Percentiles rank a stretch among this genome's conserved stretches.
Evolutionary conservation across 2,888 invertebrate species (phyloP).

Genomic region (Watsonalla cultraria): DNA sequence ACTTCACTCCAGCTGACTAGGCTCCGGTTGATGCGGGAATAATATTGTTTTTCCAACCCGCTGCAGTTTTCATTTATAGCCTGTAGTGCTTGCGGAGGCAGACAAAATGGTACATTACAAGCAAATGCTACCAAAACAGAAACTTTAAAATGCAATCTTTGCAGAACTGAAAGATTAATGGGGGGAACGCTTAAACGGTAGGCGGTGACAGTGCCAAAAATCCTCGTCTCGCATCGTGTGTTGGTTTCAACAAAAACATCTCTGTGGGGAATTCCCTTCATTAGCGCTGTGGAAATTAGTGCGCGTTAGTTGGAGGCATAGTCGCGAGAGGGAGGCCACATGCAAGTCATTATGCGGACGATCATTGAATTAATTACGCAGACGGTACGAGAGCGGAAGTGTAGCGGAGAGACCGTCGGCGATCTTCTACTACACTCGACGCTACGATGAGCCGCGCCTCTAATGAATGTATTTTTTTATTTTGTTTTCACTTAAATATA

Average conservation of each 20-base stretch:
- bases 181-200: conserved; percentile 57
- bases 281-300: conserved; percentile 66
- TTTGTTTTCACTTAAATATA: conserved; percentile 17
- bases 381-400: conserved; percentile 52
- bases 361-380: conserved; percentile 74
- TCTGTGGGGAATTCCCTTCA: conserved; percentile 58
- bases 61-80: conserved; percentile 39
- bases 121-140: conserved; percentile 59
- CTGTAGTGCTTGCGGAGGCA: conserved; percentile 18
- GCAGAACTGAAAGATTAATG: conserved; percentile 66
- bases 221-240: conserved; percentile 40
- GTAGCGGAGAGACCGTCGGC: conserved; percentile 28
- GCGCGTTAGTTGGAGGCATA: conserved; percentile 58
- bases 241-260: conserved; percentile 57
- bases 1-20: conserved; percentile 14
- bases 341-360: conserved; percentile 75
- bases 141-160: conserved; percentile 73
- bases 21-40: conserved; percentile 23
- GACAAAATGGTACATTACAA: conserved; percentile 52
- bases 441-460: conserved; percentile 20
- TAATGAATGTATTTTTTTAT: conserved; percentile 23
- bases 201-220: conserved; percentile 66
- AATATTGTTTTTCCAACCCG: conserved; percentile 33
- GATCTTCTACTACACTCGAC: conserved; percentile 6
- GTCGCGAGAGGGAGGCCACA: conserved; percentile 53